Base-by-base conservation (phyloP, 2,888 invertebrate species). In the Cheilosia impressa region DNA sequence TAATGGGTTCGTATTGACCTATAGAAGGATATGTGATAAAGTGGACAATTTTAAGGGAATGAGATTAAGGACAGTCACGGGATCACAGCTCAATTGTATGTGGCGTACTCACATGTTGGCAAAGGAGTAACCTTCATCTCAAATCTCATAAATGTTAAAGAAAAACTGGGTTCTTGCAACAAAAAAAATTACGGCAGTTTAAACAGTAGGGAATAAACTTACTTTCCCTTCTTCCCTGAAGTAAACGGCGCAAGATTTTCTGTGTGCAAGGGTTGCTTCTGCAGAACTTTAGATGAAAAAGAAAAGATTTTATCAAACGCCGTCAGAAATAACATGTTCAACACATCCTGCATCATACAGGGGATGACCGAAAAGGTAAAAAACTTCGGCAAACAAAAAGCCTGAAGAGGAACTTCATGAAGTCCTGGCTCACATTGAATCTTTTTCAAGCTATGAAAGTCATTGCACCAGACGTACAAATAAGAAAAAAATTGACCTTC, bases 81-180 rank as follows among this genome's bases (percentile, higher is more conserved):
- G n/a, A n/a, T n/a, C n/a, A n/a, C n/a, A n/a, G n/a, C n/a, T n/a
- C n/a, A n/a, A n/a, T n/a, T n/a, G n/a, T n/a, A n/a, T n/a, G n/a
- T n/a, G n/a, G n/a, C n/a, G n/a, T n/a, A n/a, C n/a, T n/a, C n/a
- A n/a, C n/a, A n/a, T n/a, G n/a, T n/a, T n/a, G n/a, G n/a, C n/a
- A n/a, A n/a, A n/a, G n/a, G n/a, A n/a, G 24, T 62, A 22, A 6
- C 58, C 9, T 58, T 58, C 15, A 58, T 58, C 13, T 50, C n/a
- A 47, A 63, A 63, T 63, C 50, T 63, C 47, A 19, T 63, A 13
- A 63, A 47, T 34, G 15, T 24, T 17, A 63, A 63, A 50, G 47
- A 63, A 62, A 62, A 62, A 62, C 15, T 10, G 47, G 24, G 24
- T 60, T n/a, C 38, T 58, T 41, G 41, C 58, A 58, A 58, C 22